Evolutionary conservation across 2,797 vertebrate species (phyloP), one percentile per base, ranked within the genome.

Genomic region (Peromyscus attwateri): DNA sequence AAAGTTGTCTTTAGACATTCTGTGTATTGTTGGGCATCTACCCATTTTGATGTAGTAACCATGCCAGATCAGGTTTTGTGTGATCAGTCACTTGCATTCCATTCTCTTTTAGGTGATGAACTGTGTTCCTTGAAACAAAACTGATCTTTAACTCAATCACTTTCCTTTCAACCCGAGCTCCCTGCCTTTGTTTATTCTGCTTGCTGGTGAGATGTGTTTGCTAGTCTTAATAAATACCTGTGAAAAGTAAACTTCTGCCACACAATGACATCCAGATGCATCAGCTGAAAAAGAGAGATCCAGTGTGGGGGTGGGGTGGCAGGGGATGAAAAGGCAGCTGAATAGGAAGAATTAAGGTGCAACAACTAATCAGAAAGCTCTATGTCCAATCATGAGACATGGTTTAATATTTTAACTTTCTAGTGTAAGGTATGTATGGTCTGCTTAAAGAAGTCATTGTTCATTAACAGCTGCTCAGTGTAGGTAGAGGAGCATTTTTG

Each of bases 401-500:
- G 55, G 0, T 76, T 79, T 43, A 84, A 82, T 77, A 19, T 2
- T 88, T 91, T 55, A 7, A 81, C 88, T 96, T 94, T 75, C 55
- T 66, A 55, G 27, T 27, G 89, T 92, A 21, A 62, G 21, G 4
- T 23, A 71, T 8, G 10, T 23, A 75, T 3, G 29, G 6, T 64
- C 60, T 70, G 9, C 2, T 82, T 70, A 84, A 92, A 84, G n/a
- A 91, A 96, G 12, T 68, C 16, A 46, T 55, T 34, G 6, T 52
- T 87, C 34, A 60, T 37, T 34, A 76, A 68, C 4, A 6, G 4
- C 46, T 64, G 2, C 0, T 64, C 25, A 55, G 27, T 68, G 49
- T 27, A 87, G 29, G 27, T 87, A 66, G 52, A 4, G 85, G 9
- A 3, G 1, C 43, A 57, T 89, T 95, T 97, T 91, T 92, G 92